Conservation (phyloP, 2,113 vertebrate genomes). For the Capreolus pygargus region DNA sequence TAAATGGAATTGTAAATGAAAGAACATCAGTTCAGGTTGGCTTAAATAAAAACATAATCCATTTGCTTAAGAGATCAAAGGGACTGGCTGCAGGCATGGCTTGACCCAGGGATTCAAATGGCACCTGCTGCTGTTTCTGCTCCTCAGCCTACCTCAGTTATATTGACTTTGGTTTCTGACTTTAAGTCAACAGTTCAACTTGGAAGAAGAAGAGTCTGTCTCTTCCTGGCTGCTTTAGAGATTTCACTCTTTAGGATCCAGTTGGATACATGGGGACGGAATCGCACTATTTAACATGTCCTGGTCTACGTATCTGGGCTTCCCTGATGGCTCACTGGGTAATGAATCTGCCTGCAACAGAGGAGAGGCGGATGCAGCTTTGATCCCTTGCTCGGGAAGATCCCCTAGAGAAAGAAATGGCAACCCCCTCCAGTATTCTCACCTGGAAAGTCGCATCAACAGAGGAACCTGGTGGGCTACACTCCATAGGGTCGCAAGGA, state of each 20-base stretch:
- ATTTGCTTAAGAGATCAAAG: neutral
- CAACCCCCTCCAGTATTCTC: neutral
- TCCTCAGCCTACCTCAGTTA: too few relatives aligned
- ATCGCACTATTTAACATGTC: fast-evolving
- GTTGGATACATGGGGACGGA: fast-evolving
- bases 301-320: neutral
- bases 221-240: neutral
- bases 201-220: neutral
- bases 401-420: neutral
- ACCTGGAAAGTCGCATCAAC: neutral
- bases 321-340: neutral
- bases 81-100: too few relatives aligned
- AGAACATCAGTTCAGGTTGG: neutral
- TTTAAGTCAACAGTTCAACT: neutral
- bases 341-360: fast-evolving
- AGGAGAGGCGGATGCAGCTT: neutral
- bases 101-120: neutral
- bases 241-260: neutral
- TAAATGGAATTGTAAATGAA: neutral
- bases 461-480: neutral
- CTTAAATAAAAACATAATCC: neutral
- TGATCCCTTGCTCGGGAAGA: neutral
- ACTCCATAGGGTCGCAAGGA: neutral
- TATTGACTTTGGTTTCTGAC: neutral
- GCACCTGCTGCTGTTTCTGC: neutral